Percentiles rank a stretch among this genome's conserved stretches.
Conservation (phyloP, 2,888 invertebrate species). For the Hirtodrosophila confusa region DNA sequence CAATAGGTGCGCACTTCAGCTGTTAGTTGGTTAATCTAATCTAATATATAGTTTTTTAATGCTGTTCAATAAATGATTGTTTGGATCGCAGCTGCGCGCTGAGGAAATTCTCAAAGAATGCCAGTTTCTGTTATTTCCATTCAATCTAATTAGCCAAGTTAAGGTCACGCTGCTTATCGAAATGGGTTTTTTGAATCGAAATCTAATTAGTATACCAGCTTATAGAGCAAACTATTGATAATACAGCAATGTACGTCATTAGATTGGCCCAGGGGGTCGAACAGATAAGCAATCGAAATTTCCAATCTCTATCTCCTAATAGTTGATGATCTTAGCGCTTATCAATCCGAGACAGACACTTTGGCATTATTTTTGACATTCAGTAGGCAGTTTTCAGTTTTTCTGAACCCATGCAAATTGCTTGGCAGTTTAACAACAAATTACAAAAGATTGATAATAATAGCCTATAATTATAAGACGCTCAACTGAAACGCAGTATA, state of each 20-base stretch:
- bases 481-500: conserved; percentile 8
- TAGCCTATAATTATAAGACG: conserved; percentile 16
- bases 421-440: conserved; percentile 17
- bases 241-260: conserved; percentile 1
- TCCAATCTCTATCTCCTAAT: background rate
- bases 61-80: conserved; percentile 8
- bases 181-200: conserved; percentile 1
- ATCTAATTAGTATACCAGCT: conserved; percentile 24
- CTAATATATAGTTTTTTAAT: conserved; percentile 28
- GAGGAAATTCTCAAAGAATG: background rate
- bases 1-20: conserved; percentile 10
- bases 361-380: conserved; percentile 3
- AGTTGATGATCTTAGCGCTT: conserved; percentile 3
- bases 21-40: conserved; percentile 51
- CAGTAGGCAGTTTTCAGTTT: background rate
- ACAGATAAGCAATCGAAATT: conserved; percentile 27
- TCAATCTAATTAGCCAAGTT: conserved; percentile 36
- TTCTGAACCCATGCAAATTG: conserved; percentile 6
- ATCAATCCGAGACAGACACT: conserved; percentile 11
- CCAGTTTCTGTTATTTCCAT: conserved; percentile 25
- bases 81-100: conserved; percentile 18
- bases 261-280: background rate
- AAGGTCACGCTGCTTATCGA: conserved; percentile 14
- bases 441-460: conserved; percentile 17
- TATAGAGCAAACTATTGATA: conserved; percentile 14